These are phyloP conservation scores for Abrostola triplasia DNA, from an alignment of 2,888 invertebrate genomes.

Conservation along the genomic window DNA sequence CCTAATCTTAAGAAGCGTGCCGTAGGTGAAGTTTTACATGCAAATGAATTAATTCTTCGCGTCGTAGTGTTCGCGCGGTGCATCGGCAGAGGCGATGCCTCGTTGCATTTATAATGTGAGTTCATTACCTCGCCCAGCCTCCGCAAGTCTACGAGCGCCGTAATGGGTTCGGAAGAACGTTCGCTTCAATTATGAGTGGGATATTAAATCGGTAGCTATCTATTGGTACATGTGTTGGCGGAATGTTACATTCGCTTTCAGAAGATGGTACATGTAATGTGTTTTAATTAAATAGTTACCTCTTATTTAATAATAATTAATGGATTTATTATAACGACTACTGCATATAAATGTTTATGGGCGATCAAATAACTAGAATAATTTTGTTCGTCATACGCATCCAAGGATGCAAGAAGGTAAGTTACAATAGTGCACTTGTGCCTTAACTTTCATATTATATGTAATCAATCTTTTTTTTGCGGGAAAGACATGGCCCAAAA, in stretches of 20 bases:
- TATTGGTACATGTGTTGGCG: constrained; percentile 59
- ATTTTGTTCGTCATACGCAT: neutral
- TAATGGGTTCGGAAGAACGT: constrained; percentile 86
- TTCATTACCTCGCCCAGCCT: constrained; percentile 83
- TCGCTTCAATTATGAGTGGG: constrained; percentile 84
- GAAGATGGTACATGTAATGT: constrained; percentile 35
- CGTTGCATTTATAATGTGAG: constrained; percentile 88
- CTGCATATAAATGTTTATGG: too few relatives aligned
- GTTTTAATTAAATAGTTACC: constrained; percentile 28
- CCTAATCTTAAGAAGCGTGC: constrained; percentile 77
- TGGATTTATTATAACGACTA: too few relatives aligned
- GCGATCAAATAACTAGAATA: too few relatives aligned
- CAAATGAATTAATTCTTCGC: constrained; percentile 88
- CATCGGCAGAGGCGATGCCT: constrained; percentile 80
- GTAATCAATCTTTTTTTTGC: too few relatives aligned
- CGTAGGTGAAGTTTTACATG: constrained; percentile 85
- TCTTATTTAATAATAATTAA: too few relatives aligned
- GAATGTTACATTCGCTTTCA: constrained; percentile 28
- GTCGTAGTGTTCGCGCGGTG: constrained; percentile 76
- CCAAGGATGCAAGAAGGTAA: neutral
- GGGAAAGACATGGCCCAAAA: too few relatives aligned
- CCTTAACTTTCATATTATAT: too few relatives aligned
- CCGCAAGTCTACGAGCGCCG: constrained; percentile 75
- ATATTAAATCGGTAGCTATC: constrained; percentile 82
- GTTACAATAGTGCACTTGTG: too few relatives aligned